Percentiles rank a stretch among this genome's conserved stretches.
phyloP scores from a whole-genome alignment of 1,140 invertebrate species.

The Bilobella aurantiaca region DNA sequence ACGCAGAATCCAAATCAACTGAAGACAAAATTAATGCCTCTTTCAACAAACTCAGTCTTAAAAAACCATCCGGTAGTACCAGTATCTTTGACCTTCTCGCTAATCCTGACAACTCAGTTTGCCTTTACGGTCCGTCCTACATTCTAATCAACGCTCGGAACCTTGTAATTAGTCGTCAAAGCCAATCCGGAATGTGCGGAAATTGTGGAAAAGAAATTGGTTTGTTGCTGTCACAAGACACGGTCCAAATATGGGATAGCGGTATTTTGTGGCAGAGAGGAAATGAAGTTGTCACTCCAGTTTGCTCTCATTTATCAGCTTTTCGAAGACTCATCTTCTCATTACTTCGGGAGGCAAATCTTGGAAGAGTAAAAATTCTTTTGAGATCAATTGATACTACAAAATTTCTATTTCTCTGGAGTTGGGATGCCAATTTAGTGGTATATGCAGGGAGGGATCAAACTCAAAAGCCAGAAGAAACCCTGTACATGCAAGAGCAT shows the following conservation, averaged over 20 bases:
- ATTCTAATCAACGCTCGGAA: constrained; percentile 21
- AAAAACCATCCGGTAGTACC: neutral
- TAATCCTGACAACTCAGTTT: constrained; percentile 12
- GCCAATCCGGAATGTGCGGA: constrained; percentile 6
- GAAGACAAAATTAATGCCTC: neutral
- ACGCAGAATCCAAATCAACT: neutral
- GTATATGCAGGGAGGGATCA: neutral
- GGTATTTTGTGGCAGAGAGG: constrained; percentile 17
- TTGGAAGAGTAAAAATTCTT: neutral
- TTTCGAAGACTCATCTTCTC: constrained; percentile 27
- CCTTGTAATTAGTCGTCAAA: neutral
- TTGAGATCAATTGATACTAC: neutral
- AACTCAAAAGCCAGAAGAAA: neutral
- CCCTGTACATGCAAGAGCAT: neutral
- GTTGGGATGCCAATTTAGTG: neutral
- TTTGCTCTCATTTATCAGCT: constrained; percentile 8
- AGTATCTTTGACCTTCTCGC: constrained; percentile 18
- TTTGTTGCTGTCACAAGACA: constrained; percentile 8
- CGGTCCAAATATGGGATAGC: constrained; percentile 26
- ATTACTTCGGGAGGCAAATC: constrained; percentile 8
- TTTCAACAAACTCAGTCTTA: neutral
- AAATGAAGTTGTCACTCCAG: neutral
- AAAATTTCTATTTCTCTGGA: neutral
- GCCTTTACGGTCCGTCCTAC: constrained; percentile 27
- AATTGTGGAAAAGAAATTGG: constrained; percentile 23